Evolutionary conservation across 2,888 invertebrate genomes (phyloP), one percentile per base, ranked within the genome.

Genomic region (Cancer borealis): DNA sequence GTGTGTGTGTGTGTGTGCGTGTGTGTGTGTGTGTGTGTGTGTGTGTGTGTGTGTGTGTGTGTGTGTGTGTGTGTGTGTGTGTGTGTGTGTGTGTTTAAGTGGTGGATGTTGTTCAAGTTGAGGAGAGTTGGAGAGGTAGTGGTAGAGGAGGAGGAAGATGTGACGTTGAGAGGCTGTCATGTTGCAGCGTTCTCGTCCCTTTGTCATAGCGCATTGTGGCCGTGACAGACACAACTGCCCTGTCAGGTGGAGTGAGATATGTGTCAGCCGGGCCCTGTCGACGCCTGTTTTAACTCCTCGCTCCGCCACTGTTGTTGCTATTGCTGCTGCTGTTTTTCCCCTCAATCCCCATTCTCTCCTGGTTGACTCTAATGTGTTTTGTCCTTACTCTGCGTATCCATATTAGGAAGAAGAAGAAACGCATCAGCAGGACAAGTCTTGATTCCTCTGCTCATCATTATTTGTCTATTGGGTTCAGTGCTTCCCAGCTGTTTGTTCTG

Each of bases 201-300:
- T 94, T 94, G 90, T 92, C 89, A 90, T 47, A 14, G 94, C 47
- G 92, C 73, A 94, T 94, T 92, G 92, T 94, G 92, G 46, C 90
- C 94, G 84, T 94, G 94, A 94, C 94, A 94, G 92, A 92, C 92
- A 92, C 90, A 94, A 94, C 94, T 88, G 39, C 26, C 66, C 89
- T 90, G 94, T 94, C 94, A 92, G 92, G 88, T 45, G 46, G 54
- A 79, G 92, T 94, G 94, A 94, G 94, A 89, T 94, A 92, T 94
- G 90, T 90, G 93, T 93, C 91, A 93, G 91, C 91, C 93, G 45
- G 79, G 73, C 46, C 47, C 39, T 87, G 54, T 87, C 90, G 84
- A 39, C 89, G 66, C 47, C 93, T 90, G 92, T 87, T 87, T 45
- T 87, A 54, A 66, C 60, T 91, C 91, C 60, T 91, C 21, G 60